Conservation (phyloP, 2,797 vertebrate genomes). For the Sebastiscus tertius region DNA sequence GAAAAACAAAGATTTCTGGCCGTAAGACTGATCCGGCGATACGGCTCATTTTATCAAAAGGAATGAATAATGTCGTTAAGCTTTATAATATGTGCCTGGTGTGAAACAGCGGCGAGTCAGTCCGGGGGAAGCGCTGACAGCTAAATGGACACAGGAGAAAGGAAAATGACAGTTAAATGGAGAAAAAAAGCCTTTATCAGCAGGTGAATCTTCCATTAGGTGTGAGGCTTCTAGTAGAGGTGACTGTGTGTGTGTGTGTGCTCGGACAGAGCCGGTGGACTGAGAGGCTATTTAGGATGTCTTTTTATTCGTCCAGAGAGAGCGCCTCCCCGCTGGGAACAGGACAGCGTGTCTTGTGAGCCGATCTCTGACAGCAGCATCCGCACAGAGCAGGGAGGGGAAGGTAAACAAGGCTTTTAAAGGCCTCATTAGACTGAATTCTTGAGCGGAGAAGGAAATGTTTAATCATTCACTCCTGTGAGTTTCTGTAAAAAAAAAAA, state of each 20-base stretch:
- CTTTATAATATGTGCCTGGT: slow-evolving; percentile 19
- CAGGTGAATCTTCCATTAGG: slow-evolving; percentile 31
- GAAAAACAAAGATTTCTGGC: not conserved
- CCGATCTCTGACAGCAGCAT: slow-evolving; percentile 43
- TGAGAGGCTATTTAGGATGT: slow-evolving; percentile 48
- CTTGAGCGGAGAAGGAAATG: slow-evolving; percentile 41
- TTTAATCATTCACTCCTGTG: slow-evolving; percentile 53
- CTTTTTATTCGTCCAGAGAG: slow-evolving; percentile 29
- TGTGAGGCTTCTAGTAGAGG: slow-evolving; percentile 24
- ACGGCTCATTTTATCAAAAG: not conserved
- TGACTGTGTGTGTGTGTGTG: slow-evolving; percentile 4
- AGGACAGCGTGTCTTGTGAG: slow-evolving; percentile 33
- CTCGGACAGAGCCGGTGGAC: not conserved
- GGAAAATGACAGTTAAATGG: slow-evolving; percentile 34
- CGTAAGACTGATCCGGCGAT: not conserved
- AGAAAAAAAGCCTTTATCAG: slow-evolving; percentile 12
- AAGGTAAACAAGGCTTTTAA: slow-evolving; percentile 67
- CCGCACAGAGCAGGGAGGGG: slow-evolving; percentile 22
- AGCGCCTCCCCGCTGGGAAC: slow-evolving; percentile 46
- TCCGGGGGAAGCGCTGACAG: slow-evolving; percentile 13
- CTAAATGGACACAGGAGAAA: slow-evolving; percentile 30
- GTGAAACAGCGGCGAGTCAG: slow-evolving; percentile 13
- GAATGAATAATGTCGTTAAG: slow-evolving; percentile 9
- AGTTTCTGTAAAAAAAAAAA: slow-evolving; percentile 16
- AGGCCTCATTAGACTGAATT: slow-evolving; percentile 58